Evolutionary conservation across 2,888 invertebrate genomes (phyloP).

Genomic region (Eilema griseolum): DNA sequence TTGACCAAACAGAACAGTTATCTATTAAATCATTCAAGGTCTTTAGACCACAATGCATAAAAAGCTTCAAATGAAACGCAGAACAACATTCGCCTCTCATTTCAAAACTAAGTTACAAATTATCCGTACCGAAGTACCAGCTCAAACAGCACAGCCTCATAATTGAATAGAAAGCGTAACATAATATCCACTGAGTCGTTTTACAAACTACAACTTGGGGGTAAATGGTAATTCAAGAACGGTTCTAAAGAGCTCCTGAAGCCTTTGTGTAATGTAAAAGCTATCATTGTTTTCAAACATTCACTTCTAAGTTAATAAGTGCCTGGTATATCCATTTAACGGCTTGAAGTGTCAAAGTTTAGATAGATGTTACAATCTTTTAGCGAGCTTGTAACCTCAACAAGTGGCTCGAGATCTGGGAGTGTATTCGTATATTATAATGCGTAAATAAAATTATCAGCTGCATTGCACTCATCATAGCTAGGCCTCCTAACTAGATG

Average conservation of each 20-base stretch:
- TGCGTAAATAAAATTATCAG: no score
- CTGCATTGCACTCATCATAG: no score
- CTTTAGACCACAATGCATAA: neutral
- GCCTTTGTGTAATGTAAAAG: constrained; percentile 20
- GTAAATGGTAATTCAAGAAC: constrained; percentile 20
- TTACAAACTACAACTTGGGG: constrained; percentile 16
- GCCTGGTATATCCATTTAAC: neutral
- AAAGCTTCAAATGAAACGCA: neutral
- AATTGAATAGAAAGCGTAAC: constrained; percentile 13
- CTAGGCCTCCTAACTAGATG: no score
- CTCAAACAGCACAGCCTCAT: neutral
- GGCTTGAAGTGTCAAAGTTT: neutral
- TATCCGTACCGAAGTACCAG: neutral
- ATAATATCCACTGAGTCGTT: constrained; percentile 10
- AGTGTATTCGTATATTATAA: neutral
- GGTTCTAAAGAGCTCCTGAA: constrained; percentile 17
- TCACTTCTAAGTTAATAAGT: constrained; percentile 5
- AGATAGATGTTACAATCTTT: neutral
- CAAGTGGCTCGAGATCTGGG: neutral
- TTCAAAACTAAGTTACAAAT: neutral
- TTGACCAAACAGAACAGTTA: neutral
- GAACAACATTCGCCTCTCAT: neutral
- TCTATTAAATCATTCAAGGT: neutral
- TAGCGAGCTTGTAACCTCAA: neutral
- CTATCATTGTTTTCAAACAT: constrained; percentile 15